Evolutionary conservation across 2,888 invertebrate species (phyloP), one percentile per base, ranked within the genome.

Genomic region (Diaprepes abbreviatus): DNA sequence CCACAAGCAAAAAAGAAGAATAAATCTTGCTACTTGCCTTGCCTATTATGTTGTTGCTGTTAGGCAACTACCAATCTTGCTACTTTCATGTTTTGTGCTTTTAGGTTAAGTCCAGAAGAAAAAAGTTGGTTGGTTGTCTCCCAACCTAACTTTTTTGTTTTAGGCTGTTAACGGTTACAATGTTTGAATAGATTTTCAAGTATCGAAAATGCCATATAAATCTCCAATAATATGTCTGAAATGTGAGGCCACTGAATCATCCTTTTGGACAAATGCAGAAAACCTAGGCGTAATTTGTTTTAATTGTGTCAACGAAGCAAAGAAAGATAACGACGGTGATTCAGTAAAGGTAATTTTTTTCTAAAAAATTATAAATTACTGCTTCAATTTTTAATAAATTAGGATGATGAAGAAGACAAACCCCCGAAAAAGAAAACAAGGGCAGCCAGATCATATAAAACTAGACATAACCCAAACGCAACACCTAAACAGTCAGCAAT

Each of bases 221-320:
- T 82, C 83, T 60, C 86, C 88, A 79, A 91, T 92, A 12, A 91
- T 92, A 10, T 93, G 93, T 81, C 84, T 88, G 54, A 90, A 91
- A 80, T 94, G 93, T 81, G 89, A 88, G 72, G 87, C 89, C 9
- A 88, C 86, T 19, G 91, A 92, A 77, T 91, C 92, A 0, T 85
- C 91, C 9, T 85, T 94, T 68, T 95, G 94, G 94, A 90, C 92
- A 19, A 90, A 89, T 71, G 88, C 90, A 0, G 91, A 92, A 70
- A 88, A 88, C 77, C 70, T 84, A 43, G 93, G 93, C 0, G 91
- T 92, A 80, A 87, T 93, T 72, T 95, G 94, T 79, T 90, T 93
- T 79, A 88, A 90, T 58, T 94, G 94, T 80, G 88, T 90, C 71
- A 88, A 88, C 72, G 83, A 85, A 66, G 87, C 89, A 21, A 85